These are phyloP conservation scores for Muntiacus reevesi DNA, from an alignment of 2,113 vertebrate species.

Conservation along the genomic window DNA sequence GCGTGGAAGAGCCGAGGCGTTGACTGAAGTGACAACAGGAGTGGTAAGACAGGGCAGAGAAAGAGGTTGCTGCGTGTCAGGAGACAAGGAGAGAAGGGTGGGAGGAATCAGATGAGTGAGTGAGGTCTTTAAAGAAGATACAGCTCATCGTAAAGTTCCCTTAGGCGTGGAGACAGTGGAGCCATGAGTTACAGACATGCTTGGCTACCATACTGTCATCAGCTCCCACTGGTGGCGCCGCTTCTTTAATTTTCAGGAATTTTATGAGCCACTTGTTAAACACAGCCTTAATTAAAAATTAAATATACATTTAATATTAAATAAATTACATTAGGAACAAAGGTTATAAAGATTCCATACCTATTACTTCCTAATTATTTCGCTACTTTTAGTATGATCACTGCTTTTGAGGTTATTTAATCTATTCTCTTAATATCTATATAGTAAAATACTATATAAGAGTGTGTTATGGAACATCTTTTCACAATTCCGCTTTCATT, in stretches of 20 bases:
- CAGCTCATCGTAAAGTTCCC: neutral
- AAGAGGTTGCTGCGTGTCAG: fast-evolving
- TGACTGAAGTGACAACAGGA: neutral
- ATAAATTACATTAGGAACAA: neutral
- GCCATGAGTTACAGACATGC: neutral
- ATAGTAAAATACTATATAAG: neutral
- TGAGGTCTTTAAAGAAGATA: neutral
- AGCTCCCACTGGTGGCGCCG: neutral
- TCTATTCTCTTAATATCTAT: neutral
- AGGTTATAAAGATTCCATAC: neutral
- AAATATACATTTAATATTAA: neutral
- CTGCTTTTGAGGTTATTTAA: neutral
- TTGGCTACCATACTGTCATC: neutral
- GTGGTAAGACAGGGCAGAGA: neutral
- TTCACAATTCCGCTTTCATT: neutral
- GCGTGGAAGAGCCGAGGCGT: neutral
- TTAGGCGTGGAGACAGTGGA: neutral
- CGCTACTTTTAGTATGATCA: neutral
- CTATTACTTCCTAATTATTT: neutral
- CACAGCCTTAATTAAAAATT: neutral
- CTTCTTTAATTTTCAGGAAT: neutral
- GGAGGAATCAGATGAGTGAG: neutral
- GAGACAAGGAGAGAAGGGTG: neutral
- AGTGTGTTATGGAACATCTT: neutral
- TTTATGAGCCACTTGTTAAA: neutral